Evolutionary conservation across 2,888 invertebrate genomes (phyloP).

Genomic region (Nephrocerus scutellatus): DNA sequence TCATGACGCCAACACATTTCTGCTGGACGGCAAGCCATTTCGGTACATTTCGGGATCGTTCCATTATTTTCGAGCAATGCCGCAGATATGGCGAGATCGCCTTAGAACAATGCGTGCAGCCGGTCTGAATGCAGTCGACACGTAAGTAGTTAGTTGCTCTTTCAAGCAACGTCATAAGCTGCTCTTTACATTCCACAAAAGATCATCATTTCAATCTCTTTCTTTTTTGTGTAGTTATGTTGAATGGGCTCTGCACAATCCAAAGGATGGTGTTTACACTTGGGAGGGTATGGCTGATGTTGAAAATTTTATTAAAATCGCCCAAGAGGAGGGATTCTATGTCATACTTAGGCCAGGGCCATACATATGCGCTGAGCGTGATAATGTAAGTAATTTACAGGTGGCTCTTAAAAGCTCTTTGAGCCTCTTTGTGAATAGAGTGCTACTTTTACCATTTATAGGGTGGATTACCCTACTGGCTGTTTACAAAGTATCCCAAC

Average conservation of each 20-base stretch:
- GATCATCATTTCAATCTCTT: constrained; percentile 1
- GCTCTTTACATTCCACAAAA: constrained; percentile 2
- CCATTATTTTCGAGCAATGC: constrained; percentile 82
- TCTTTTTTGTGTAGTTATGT: constrained; percentile 57
- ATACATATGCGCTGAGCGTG: constrained; percentile 87
- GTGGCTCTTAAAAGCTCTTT: neutral
- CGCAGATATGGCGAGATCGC: constrained; percentile 70
- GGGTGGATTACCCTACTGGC: constrained; percentile 76
- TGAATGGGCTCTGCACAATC: constrained; percentile 85
- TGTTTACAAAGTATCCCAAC: constrained; percentile 53
- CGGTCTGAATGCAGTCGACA: constrained; percentile 79
- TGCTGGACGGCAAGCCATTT: constrained; percentile 65
- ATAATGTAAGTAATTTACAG: constrained; percentile 49
- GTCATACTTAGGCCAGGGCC: constrained; percentile 82
- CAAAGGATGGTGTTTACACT: constrained; percentile 59
- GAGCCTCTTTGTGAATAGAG: neutral
- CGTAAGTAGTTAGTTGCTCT: too few relatives aligned
- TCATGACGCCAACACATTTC: constrained; percentile 55
- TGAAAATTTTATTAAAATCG: constrained; percentile 61
- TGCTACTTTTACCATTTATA: constrained; percentile 35
- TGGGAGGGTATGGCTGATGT: constrained; percentile 63
- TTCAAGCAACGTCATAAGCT: too few relatives aligned
- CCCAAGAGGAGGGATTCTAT: constrained; percentile 70
- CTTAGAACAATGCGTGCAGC: constrained; percentile 68
- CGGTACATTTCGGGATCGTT: constrained; percentile 69